These are phyloP conservation scores for Holotrichia oblita DNA, from an alignment of 1,140 invertebrate genomes.

Conservation along the genomic window DNA sequence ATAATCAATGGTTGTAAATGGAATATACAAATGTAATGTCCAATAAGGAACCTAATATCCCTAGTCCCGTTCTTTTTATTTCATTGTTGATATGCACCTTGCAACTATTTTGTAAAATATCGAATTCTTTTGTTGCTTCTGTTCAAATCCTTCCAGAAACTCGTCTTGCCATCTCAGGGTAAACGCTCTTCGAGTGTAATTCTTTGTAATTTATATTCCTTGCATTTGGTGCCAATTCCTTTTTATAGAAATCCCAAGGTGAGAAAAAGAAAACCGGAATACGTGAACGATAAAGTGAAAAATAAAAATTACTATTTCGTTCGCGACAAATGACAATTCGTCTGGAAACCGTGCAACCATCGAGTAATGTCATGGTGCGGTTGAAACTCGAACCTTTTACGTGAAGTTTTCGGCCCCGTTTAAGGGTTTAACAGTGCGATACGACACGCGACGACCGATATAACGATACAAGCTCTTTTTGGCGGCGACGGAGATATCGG, in stretches of 20 bases:
- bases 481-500: conserved; percentile 25
- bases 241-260: background rate
- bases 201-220: too few species aligned
- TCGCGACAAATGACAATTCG: conserved; percentile 26
- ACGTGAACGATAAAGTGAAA: background rate
- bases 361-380: background rate
- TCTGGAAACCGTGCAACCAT: conserved; percentile 4
- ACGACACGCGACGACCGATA: conserved; percentile 30
- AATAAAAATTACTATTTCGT: conserved; percentile 14
- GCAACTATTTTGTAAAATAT: too few species aligned
- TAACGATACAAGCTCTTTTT: conserved; percentile 29
- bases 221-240: too few species aligned
- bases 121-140: too few species aligned
- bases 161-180: too few species aligned
- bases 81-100: too few species aligned
- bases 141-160: too few species aligned
- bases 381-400: conserved; percentile 1
- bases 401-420: conserved; percentile 23
- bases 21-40: too few species aligned
- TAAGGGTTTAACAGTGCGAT: conserved; percentile 33
- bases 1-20: too few species aligned
- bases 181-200: too few species aligned
- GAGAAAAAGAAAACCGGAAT: background rate
- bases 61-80: too few species aligned
- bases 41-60: too few species aligned